These are phyloP conservation scores for Rhysida immarginata DNA, from an alignment of 1,140 invertebrate genomes.

Conservation along the genomic window DNA sequence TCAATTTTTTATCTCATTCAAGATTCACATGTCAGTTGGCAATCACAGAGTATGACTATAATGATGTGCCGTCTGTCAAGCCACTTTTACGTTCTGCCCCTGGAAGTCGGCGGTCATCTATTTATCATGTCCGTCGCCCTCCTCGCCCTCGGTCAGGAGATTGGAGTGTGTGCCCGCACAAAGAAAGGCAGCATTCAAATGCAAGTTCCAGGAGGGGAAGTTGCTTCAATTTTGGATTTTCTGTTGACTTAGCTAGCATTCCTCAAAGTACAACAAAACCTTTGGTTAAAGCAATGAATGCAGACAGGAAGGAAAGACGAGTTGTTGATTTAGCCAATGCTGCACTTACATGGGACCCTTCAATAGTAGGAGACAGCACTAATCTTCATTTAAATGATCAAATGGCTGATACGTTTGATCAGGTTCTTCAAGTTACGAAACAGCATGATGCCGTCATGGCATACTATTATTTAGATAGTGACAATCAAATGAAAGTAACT, in stretches of 20 bases:
- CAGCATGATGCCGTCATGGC: constrained; percentile 75
- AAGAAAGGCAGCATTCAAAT: background rate
- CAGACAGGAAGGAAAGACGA: constrained; percentile 15
- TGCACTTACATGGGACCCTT: constrained; percentile 15
- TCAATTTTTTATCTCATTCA: constrained; percentile 11
- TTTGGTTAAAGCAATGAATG: constrained; percentile 12
- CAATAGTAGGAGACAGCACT: constrained; percentile 8
- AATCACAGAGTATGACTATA: constrained; percentile 43
- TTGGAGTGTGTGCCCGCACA: background rate
- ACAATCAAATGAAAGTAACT: constrained; percentile 67
- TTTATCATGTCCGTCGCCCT: background rate
- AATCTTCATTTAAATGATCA: constrained; percentile 9
- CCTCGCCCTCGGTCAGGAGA: background rate
- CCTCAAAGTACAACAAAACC: constrained; percentile 11
- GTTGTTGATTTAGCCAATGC: constrained; percentile 19
- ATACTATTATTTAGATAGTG: constrained; percentile 75
- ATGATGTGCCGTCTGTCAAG: background rate
- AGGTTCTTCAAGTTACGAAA: constrained; percentile 63
- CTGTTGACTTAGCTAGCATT: constrained; percentile 37
- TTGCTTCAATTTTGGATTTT: constrained; percentile 48
- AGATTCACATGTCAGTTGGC: constrained; percentile 47
- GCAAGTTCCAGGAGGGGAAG: constrained; percentile 31
- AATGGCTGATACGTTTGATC: constrained; percentile 64
- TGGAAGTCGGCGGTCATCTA: background rate
- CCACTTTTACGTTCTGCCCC: background rate